phyloP scores from a whole-genome alignment of 2,797 vertebrate species.

The Amniataba percoides region DNA sequence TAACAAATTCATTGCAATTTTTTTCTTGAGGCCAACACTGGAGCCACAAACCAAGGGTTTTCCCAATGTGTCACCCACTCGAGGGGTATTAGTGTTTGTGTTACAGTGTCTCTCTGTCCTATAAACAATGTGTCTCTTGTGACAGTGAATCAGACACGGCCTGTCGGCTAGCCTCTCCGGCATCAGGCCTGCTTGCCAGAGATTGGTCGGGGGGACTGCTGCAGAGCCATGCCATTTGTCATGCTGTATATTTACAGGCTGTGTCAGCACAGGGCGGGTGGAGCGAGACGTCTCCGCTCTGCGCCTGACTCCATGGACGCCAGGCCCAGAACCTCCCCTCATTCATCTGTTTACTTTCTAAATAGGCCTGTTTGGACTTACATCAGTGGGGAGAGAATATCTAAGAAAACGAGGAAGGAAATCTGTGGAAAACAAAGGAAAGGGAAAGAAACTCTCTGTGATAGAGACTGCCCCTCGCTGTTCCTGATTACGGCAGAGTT shows the following conservation, averaged over 20 bases:
- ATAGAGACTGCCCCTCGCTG: constrained; percentile 85
- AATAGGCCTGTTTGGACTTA: constrained; percentile 90
- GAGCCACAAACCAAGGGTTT: constrained; percentile 75
- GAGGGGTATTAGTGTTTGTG: constrained; percentile 79
- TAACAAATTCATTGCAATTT: constrained; percentile 38
- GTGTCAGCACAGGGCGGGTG: constrained; percentile 77
- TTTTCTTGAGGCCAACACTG: constrained; percentile 56
- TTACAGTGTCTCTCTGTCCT: constrained; percentile 80
- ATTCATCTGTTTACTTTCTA: constrained; percentile 89
- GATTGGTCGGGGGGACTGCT: constrained; percentile 75
- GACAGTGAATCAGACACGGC: constrained; percentile 78
- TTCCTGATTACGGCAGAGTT: constrained; percentile 87
- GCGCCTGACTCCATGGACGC: constrained; percentile 75
- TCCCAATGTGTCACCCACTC: constrained; percentile 78
- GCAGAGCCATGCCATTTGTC: constrained; percentile 81
- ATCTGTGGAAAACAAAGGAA: constrained; percentile 90
- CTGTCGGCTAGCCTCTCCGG: constrained; percentile 75
- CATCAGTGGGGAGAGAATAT: constrained; percentile 89
- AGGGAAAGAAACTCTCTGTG: constrained; percentile 88
- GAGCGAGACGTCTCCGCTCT: constrained; percentile 78
- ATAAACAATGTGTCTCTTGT: constrained; percentile 83
- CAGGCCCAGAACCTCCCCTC: constrained; percentile 82
- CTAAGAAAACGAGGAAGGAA: constrained; percentile 92
- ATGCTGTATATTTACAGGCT: constrained; percentile 85
- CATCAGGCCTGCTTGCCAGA: constrained; percentile 74